Evolutionary conservation across 1,140 invertebrate species (phyloP), one percentile per base, ranked within the genome.

Genomic region (Saccostrea echinata): DNA sequence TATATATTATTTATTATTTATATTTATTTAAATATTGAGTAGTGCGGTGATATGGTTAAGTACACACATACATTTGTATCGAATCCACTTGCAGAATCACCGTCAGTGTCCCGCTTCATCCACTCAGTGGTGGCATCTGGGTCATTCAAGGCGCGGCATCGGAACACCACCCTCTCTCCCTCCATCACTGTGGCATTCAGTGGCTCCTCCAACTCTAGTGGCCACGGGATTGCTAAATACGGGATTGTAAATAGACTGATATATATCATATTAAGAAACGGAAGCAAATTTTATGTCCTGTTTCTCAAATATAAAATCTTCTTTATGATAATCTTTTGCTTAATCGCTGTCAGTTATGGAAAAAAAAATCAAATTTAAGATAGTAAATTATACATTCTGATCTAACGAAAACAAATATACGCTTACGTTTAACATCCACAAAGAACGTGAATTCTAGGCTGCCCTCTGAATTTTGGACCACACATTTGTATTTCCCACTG

Each of bases 381-480:
- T n/a, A n/a, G n/a, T n/a, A n/a, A n/a, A n/a, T n/a, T n/a, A n/a
- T n/a, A n/a, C n/a, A n/a, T n/a, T n/a, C n/a, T n/a, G n/a, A n/a
- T n/a, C n/a, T n/a, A n/a, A n/a, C n/a, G n/a, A n/a, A n/a, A n/a
- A n/a, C n/a, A 76, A 52, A 6, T 57, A 89, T 84, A 86, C 80
- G 87, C 88, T 68, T 84, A 89, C 88, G 86, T 84, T 87, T 85
- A 18, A 89, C 83, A 82, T 83, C 55, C n/a, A 89, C 88, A 27
- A 81, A 57, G 33, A 87, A 89, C 30, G 88, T 89, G 61, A 89
- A 89, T 35, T 89, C 76, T 0, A 87, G 27, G 13, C 43, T 83
- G 16, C 88, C 88, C 12, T 84, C 64, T 11, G 55, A 13, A 57
- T 89, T 89, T 9, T n/a, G 30, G 0, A 89, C 88, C 21, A 87